A percentile compares a stretch with the other conserved stretches of the same genome.
phyloP scores from a whole-genome alignment of 2,888 invertebrate genomes.

The Tuberolachnus salignus region DNA sequence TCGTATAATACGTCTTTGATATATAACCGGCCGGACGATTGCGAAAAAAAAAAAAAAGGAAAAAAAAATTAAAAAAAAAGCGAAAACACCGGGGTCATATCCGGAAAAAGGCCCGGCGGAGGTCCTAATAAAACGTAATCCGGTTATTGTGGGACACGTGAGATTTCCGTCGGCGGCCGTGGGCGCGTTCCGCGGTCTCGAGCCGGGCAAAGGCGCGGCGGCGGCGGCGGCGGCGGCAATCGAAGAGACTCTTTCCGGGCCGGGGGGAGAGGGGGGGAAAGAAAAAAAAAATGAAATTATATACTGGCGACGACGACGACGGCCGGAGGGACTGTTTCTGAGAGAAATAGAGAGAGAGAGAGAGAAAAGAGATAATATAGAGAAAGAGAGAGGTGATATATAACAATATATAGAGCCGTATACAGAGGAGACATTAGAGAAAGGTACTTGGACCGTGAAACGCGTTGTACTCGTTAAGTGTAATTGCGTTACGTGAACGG shows the following conservation, averaged over 20 bases:
- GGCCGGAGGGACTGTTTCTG: neutral
- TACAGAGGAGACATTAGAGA: neutral
- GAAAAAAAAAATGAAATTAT: conserved; percentile 40
- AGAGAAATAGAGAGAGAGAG: neutral
- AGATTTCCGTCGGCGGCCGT: too few relatives aligned
- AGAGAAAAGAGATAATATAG: neutral
- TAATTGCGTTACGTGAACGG: conserved; percentile 54
- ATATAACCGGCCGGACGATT: too few relatives aligned
- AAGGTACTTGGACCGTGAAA: conserved; percentile 52
- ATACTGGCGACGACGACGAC: neutral
- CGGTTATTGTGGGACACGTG: too few relatives aligned
- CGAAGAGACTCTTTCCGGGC: too few relatives aligned
- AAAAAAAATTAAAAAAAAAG: too few relatives aligned
- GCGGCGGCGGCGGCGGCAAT: neutral
- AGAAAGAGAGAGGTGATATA: too few relatives aligned
- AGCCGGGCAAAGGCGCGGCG: neutral
- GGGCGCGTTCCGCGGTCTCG: too few relatives aligned
- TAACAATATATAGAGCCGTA: neutral
- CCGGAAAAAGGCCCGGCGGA: too few relatives aligned
- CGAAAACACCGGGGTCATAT: too few relatives aligned
- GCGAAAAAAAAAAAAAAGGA: too few relatives aligned
- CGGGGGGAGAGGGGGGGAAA: neutral
- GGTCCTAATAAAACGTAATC: too few relatives aligned
- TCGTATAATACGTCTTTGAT: too few relatives aligned
- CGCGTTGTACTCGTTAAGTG: conserved; percentile 54